Base-by-base conservation (phyloP, 1,140 invertebrate genomes). In the Lepidostoma basale region DNA sequence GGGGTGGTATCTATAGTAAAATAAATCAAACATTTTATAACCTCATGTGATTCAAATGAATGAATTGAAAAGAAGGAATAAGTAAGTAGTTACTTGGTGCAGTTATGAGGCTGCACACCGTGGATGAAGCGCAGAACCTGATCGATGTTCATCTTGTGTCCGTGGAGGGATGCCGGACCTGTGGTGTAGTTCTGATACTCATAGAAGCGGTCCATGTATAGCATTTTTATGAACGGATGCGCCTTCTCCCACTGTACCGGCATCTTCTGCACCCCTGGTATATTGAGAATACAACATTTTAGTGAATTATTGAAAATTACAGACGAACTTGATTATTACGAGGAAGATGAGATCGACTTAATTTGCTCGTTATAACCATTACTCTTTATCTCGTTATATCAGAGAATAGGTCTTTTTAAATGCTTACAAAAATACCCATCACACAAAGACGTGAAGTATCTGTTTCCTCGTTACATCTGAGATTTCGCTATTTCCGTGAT, bases 211-310 rank as follows among this genome's bases (percentile, higher is more conserved):
- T 94, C 91, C 30, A 92, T 69, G 79, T 93, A 92, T 73, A 89
- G 85, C 67, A 91, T 88, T 52, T 90, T 83, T 1, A 92, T 78
- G 70, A 89, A 85, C 8, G 85, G 83, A 9, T 87, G 84, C 0
- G 89, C 88, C 68, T 85, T 86, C 74, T 92, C 85, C 89, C 91
- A 93, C 74, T 91, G 82, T 2, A 91, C 90, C 0, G 92, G 92
- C 69, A 91, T 78, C 72, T 92, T 91, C 79, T 94, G 92, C 52
- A 93, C 81, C 92, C 92, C 92, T 93, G 67, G 9, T 25, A 62
- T 16, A 5, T 44, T 12, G 14, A 36, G 1, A 3, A 3, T 5
- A n/a, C n/a, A n/a, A n/a, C n/a, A n/a, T n/a, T n/a, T n/a, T n/a
- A n/a, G n/a, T 2, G 1, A 36, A 36, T 36, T 36, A 3, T 12